Base-by-base conservation (phyloP, 2,113 vertebrate genomes). In the Prietella phreatophila region DNA sequence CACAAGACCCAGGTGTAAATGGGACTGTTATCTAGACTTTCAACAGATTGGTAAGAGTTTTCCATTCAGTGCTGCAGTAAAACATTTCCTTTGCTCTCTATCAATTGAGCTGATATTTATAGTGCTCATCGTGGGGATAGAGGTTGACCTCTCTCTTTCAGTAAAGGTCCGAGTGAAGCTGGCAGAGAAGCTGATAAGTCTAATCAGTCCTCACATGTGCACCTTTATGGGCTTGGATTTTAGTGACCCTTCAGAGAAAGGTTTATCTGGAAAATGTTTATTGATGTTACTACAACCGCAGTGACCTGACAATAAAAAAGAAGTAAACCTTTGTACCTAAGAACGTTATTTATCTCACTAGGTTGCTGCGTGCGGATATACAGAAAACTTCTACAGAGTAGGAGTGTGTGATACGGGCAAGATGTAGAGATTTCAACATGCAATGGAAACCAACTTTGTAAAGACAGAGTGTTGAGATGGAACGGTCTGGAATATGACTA, bases 261-360 rank as follows among this genome's bases (percentile, higher is more conserved):
- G 8, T 50, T 50, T 10, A 22, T 47, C 39, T 47, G 15, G 10
- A 47, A 47, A 14, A 14, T 11, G 10, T 47, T 73, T 33, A 67
- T 8, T 47, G 73, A 10, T 50, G 9, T 50, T 9, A 50, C 9
- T 50, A 47, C 22, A 47, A 5, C 20, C 10, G 0, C 39, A 47
- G 36, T 47, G 22, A 76, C 20, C 39, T 76, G 20, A 47, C 22
- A 47, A 76, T 76, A 25, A 13, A 47, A 73, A 73, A 17, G 8
- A 73, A 47, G 47, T 47, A 76, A 76, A 76, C 73, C 73, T 76
- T 76, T 76, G 73, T 76, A 76, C 73, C 20, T 9, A 75, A 25
- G 71, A 75, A 25, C 19, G 13, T 76, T 42, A 47, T 47, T 76
- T 76, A 47, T 76, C 73, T 47, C 39, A 11, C 9, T 4, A 25